Conservation (phyloP, 2,113 vertebrate genomes). For the Castor canadensis region DNA sequence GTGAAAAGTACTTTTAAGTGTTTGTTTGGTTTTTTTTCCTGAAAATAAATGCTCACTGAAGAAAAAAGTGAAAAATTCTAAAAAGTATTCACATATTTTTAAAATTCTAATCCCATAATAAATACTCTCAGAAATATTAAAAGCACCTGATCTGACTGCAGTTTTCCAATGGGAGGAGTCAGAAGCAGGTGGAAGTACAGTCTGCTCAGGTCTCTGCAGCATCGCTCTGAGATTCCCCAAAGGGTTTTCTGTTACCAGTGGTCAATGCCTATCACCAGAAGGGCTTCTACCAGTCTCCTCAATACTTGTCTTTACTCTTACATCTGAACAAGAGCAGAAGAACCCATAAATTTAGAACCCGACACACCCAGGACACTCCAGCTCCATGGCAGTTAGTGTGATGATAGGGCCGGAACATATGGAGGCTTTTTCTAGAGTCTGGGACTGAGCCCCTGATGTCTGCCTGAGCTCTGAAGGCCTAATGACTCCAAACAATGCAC, state of each 20-base stretch:
- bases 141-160: no score
- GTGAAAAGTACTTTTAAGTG: background rate
- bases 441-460: background rate
- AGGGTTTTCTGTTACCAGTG: background rate
- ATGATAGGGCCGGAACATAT: rapidly evolving
- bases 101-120: background rate
- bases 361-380: rapidly evolving
- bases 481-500: background rate
- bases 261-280: no score
- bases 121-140: background rate
- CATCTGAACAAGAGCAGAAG: background rate
- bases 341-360: background rate
- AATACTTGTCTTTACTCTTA: rapidly evolving
- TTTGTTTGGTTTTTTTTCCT: background rate
- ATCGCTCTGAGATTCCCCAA: no score
- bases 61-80: background rate
- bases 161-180: background rate
- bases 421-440: no score
- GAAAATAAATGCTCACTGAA: background rate
- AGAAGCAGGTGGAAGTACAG: no score
- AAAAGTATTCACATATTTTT: background rate
- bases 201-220: background rate
- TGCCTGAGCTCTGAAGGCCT: background rate
- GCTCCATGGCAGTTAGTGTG: rapidly evolving
- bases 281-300: background rate